Evolutionary conservation across 1,140 invertebrate genomes (phyloP).

Genomic region (Brachionus manjavacas): DNA sequence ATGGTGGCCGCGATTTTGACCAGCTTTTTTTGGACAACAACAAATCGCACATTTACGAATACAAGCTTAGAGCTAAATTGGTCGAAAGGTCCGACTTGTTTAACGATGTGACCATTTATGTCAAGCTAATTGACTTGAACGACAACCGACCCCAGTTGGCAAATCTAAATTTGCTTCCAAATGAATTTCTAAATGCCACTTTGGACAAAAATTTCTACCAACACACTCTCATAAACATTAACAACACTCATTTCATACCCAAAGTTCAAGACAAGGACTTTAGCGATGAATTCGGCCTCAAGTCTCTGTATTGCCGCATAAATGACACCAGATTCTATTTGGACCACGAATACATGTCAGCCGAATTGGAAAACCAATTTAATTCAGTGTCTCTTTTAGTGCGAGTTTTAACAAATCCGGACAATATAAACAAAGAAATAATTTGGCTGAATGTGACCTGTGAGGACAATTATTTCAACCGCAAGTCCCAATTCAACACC

Average conservation of each 20-base stretch:
- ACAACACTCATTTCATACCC: neutral
- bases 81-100: slow-evolving; percentile 15
- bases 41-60: slow-evolving; percentile 9
- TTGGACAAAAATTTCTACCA: slow-evolving; percentile 15
- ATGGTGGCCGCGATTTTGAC: slow-evolving; percentile 11
- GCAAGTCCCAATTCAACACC: neutral
- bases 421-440: neutral
- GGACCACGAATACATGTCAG: slow-evolving; percentile 27
- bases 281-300: slow-evolving; percentile 21
- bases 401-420: neutral
- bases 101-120: neutral
- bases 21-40: neutral
- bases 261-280: slow-evolving; percentile 24
- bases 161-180: neutral
- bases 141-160: neutral
- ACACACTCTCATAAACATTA: slow-evolving; percentile 32
- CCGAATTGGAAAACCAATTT: neutral
- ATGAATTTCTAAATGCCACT: neutral
- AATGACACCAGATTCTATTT: slow-evolving; percentile 40
- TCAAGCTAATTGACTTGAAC: slow-evolving; percentile 37
- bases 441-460: slow-evolving; percentile 37
- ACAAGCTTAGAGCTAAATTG: slow-evolving; percentile 14
- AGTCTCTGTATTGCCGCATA: neutral
- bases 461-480: slow-evolving; percentile 42
- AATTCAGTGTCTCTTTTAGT: slow-evolving; percentile 3